Evolutionary conservation across 2,113 vertebrate species (phyloP), one percentile per base, ranked within the genome.

Genomic region (Leptobrachium leishanense): DNA sequence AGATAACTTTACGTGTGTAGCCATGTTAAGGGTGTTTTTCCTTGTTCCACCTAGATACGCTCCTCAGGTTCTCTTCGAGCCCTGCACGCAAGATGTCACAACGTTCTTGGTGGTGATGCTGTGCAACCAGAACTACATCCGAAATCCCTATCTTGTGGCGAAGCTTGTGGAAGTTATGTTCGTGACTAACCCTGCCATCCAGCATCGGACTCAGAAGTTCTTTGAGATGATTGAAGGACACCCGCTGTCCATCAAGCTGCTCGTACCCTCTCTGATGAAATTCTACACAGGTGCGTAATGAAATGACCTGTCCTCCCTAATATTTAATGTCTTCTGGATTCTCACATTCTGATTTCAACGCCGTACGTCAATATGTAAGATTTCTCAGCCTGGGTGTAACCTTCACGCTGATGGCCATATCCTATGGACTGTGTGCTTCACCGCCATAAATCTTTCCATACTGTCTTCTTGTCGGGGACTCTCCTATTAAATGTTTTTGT

Each of bases 161-260:
- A 99, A 99, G 83, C 93, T 99, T 82, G 98, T 99, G 66, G 98
- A 99, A 82, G 98, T 99, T 87, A 94, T 99, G 91, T 99, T 99
- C 63, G 98, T 99, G 90, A 98, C 97, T 65, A 99, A 99, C 81
- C 98, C 98, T 2, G 94, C 97, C 8, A 97, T 99, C 15, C 98
- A 99, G 89, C 97, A 96, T 2, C 93, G 98, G 43, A 99, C 98
- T 15, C 96, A 99, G 83, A 95, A 96, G 85, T 99, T 99, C 87
- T 98, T 96, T 75, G 98, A 99, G 86, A 97, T 99, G 95, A 98
- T 99, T 82, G 98, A 99, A 88, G 99, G 97, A 86, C 98, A 99
- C 72, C 97, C 96, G 3, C 90, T 98, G 81, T 95, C 96, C 68
- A 88, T 95, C 81, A 98, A 98, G 83, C 88, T 98, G 85, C 91